Evolutionary conservation across 2,888 invertebrate species (phyloP), one percentile per base, ranked within the genome.

Genomic region (Gastrophysa polygoni): DNA sequence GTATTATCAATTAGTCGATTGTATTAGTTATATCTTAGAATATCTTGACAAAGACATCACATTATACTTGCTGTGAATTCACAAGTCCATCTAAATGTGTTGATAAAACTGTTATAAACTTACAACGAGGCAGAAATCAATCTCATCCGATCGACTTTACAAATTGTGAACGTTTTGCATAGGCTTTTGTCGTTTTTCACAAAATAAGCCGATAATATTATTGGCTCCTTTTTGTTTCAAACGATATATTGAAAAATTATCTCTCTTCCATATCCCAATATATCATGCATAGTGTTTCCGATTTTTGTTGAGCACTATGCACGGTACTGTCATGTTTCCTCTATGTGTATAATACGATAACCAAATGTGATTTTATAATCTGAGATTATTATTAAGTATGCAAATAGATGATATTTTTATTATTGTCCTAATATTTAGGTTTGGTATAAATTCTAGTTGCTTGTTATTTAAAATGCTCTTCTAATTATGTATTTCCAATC

Each of bases 371-470:
- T 75, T 71, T 72, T 73, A 73, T 71, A 72, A 71, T 71, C 71
- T 73, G 73, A 75, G 75, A 74, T 75, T 74, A 74, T 75, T 74
- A 74, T 67, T 72, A 67, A 68, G 67, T 70, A 71, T 71, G 73
- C 73, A 71, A 69, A 73, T 72, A 70, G 68, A 71, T n/a, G n/a
- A n/a, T 71, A 68, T 56, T 68, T 57, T 60, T 66, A 68, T 67
- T 68, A 66, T 70, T 68, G 59, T 63, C 49, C 63, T 62, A 64
- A 61, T 63, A 58, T 69, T 69, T 70, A 69, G 68, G 67, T 71
- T 71, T 61, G 67, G 64, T 56, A 59, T 60, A 64, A 66, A 64
- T 66, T 71, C 67, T 68, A 66, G 59, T 57, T 58, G 67, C 70
- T 70, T 68, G 70, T 72, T 72, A 70, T 70, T 66, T 65, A 63